phyloP scores from a whole-genome alignment of 2,797 vertebrate genomes.

The Rhinogobio ventralis region DNA sequence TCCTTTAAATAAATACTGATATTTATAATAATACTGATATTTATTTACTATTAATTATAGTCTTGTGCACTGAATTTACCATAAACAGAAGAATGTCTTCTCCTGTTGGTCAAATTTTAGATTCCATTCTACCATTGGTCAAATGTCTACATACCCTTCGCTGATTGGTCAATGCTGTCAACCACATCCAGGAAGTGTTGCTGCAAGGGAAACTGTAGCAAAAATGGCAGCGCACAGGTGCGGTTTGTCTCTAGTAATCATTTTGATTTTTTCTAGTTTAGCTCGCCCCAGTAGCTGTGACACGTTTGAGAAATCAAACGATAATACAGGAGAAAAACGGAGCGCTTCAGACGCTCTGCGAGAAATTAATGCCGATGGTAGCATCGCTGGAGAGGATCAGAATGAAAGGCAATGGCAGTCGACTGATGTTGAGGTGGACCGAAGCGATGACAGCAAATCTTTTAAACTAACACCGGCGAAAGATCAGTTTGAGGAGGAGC shows the following conservation, averaged over 20 bases:
- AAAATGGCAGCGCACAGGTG: constrained; percentile 72
- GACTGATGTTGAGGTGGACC: constrained; percentile 52
- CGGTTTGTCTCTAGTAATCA: constrained; percentile 1
- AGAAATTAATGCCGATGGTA: background rate
- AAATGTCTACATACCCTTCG: background rate
- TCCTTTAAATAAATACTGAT: background rate
- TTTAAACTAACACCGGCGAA: constrained; percentile 50
- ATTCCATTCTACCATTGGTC: background rate
- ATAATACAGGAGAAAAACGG: background rate
- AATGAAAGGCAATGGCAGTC: constrained; percentile 66
- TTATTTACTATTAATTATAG: background rate
- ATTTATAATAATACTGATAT: background rate
- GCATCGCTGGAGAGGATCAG: constrained; percentile 10
- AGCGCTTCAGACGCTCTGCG: background rate
- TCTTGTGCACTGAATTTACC: background rate
- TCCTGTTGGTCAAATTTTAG: constrained; percentile 64
- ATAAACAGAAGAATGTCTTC: constrained; percentile 25
- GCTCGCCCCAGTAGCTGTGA: background rate
- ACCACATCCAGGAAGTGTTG: constrained; percentile 69
- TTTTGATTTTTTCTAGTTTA: constrained; percentile 61
- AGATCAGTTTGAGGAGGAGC: constrained; percentile 88
- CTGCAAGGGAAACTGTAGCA: background rate
- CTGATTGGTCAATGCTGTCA: constrained; percentile 55
- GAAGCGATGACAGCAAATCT: background rate
- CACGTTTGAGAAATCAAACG: background rate